phyloP scores from a whole-genome alignment of 2,797 vertebrate genomes.

The Lindbergichthys nudifrons region DNA sequence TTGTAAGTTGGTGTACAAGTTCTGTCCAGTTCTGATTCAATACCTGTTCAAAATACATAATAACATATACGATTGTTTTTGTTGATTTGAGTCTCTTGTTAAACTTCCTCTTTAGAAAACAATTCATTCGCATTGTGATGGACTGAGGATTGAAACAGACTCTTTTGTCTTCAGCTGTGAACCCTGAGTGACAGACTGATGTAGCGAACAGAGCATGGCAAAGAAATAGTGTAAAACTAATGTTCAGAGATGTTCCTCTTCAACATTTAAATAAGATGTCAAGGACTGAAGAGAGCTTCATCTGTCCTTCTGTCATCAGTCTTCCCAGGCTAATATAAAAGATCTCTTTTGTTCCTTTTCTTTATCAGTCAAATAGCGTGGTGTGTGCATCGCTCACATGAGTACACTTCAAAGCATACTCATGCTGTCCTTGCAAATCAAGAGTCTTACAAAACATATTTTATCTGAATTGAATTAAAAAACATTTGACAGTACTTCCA shows the following conservation, averaged over 20 bases:
- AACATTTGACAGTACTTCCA: neutral
- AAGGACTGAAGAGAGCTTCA: constrained; percentile 65
- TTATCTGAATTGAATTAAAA: neutral
- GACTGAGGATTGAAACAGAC: constrained; percentile 35
- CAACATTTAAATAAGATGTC: constrained; percentile 73
- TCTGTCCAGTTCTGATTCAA: constrained; percentile 8
- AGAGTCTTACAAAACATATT: neutral
- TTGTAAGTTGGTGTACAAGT: neutral
- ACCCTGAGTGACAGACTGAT: constrained; percentile 55
- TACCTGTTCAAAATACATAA: constrained; percentile 15
- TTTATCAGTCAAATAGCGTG: constrained; percentile 16
- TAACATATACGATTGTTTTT: neutral
- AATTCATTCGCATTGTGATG: neutral
- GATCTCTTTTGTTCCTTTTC: constrained; percentile 24
- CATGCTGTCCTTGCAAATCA: constrained; percentile 9
- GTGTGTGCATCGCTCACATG: constrained; percentile 13
- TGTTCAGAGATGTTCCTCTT: constrained; percentile 64
- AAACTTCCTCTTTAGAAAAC: constrained; percentile 13
- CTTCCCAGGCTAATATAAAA: constrained; percentile 48
- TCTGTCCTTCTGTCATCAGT: constrained; percentile 62
- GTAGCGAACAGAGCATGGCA: constrained; percentile 41
- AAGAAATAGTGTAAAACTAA: constrained; percentile 63
- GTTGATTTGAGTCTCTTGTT: constrained; percentile 22
- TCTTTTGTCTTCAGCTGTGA: constrained; percentile 52
- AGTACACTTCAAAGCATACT: constrained; percentile 25